Evolutionary conservation across 2,888 invertebrate species (phyloP).

Genomic region (Agrotis segetum): DNA sequence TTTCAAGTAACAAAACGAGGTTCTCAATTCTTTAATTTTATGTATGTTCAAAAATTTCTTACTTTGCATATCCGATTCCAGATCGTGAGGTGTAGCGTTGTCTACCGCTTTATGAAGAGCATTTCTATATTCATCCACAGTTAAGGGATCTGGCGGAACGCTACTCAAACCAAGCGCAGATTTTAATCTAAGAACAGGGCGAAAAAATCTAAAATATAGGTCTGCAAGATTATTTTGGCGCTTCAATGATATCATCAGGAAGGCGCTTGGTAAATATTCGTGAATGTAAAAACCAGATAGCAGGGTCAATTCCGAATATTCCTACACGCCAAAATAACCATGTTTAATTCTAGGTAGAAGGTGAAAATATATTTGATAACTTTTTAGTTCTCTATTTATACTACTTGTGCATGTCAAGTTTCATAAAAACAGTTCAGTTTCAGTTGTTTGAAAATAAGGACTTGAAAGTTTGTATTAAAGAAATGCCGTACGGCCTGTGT

Average conservation of each 20-base stretch:
- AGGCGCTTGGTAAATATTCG: not conserved
- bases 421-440: too few species aligned
- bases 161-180: conserved; percentile 79
- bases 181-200: conserved; percentile 71
- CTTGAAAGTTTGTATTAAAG: too few species aligned
- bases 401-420: too few species aligned
- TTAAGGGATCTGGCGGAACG: conserved; percentile 68
- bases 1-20: too few species aligned
- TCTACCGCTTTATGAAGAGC: conserved; percentile 74
- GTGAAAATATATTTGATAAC: too few species aligned
- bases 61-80: conserved; percentile 77
- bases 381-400: too few species aligned
- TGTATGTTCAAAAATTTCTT: too few species aligned
- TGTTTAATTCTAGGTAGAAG: not conserved
- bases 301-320: not conserved
- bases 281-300: not conserved
- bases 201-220: not conserved
- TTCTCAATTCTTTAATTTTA: too few species aligned
- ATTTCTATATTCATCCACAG: conserved; percentile 65
- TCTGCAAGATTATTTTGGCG: not conserved
- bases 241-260: not conserved
- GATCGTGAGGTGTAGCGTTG: conserved; percentile 69
- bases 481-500: too few species aligned
- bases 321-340: not conserved
- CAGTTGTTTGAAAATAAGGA: too few species aligned